These are phyloP conservation scores for Oceanites oceanicus DNA, from an alignment of 2,113 vertebrate genomes.

Conservation along the genomic window DNA sequence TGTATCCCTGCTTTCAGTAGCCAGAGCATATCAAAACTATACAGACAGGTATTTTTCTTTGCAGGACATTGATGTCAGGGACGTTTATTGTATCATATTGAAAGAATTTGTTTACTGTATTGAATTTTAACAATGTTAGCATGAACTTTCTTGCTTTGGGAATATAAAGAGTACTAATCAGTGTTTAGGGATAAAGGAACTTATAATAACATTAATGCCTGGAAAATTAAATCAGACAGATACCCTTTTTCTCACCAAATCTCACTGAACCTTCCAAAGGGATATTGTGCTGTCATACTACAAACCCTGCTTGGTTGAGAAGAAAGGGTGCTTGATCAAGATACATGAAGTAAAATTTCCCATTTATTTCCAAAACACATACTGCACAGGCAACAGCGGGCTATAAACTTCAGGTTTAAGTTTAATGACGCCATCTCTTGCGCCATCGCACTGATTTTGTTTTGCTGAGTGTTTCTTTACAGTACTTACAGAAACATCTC, in stretches of 20 bases:
- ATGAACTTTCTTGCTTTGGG: neutral
- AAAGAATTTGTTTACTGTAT: neutral
- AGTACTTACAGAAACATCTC: neutral
- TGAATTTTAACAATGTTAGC: neutral
- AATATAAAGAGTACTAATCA: neutral
- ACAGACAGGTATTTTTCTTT: neutral
- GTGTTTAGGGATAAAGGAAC: neutral
- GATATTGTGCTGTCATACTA: neutral
- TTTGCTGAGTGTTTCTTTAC: neutral
- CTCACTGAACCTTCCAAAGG: neutral
- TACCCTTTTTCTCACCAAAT: neutral
- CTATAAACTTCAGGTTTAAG: neutral
- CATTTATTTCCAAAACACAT: neutral
- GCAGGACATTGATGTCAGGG: neutral
- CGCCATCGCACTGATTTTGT: fast-evolving
- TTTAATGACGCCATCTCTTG: neutral
- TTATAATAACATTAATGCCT: neutral
- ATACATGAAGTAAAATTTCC: neutral
- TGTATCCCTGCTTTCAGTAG: neutral
- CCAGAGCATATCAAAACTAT: neutral
- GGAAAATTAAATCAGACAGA: neutral
- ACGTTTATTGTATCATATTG: neutral
- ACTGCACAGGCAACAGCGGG: neutral
- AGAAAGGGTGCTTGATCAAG: neutral
- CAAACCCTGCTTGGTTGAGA: neutral